These are phyloP conservation scores for Hystrix brachyura DNA, from an alignment of 2,113 vertebrate genomes.

Conservation along the genomic window DNA sequence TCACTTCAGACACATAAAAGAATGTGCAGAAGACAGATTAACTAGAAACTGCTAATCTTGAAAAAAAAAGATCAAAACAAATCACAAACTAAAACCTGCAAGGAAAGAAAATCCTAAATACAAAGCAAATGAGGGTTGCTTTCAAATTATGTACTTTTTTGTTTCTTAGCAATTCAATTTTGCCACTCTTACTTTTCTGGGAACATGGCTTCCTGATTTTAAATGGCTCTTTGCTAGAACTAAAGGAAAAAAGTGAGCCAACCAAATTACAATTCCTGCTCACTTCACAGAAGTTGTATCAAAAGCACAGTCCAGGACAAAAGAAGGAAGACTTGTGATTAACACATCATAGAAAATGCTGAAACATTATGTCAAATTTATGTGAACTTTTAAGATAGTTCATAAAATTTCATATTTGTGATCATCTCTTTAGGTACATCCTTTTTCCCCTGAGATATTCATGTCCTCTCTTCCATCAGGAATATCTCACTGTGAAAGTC, in stretches of 20 bases:
- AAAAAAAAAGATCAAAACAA: background rate
- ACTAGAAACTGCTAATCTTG: background rate
- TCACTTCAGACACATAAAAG: constrained; percentile 46
- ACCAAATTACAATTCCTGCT: background rate
- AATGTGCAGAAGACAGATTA: background rate
- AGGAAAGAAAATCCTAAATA: constrained; percentile 1
- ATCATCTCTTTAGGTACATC: background rate
- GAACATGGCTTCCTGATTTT: background rate
- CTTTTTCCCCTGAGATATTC: background rate
- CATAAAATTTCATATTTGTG: background rate
- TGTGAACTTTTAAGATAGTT: background rate
- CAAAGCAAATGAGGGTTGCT: background rate
- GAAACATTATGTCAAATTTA: background rate
- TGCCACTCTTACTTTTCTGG: background rate
- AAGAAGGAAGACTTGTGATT: background rate
- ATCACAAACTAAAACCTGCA: background rate
- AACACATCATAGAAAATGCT: background rate
- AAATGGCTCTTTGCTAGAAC: background rate
- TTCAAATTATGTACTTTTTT: background rate
- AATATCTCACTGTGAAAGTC: background rate
- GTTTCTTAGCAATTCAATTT: background rate
- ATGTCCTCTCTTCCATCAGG: background rate
- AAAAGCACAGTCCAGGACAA: background rate
- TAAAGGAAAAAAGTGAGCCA: background rate
- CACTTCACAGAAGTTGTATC: background rate